phyloP scores from a whole-genome alignment of 2,797 vertebrate genomes.

The Rhabdophis nuchalis region DNA sequence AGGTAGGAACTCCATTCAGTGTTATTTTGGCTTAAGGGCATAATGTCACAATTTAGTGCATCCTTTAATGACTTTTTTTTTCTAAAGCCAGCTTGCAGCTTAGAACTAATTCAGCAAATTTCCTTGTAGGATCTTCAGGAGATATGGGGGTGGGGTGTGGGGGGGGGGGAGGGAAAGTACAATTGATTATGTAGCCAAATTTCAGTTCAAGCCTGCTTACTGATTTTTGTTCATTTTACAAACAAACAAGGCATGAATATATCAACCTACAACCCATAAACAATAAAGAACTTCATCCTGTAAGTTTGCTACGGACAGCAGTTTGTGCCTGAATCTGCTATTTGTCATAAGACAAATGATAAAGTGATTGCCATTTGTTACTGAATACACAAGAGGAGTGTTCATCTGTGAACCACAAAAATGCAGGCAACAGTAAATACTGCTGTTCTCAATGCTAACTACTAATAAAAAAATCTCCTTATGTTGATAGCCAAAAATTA shows the following conservation, averaged over 20 bases:
- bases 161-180: conserved; percentile 53
- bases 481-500: conserved; percentile 52
- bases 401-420: conserved; percentile 74
- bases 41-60: conserved; percentile 80
- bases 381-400: conserved; percentile 76
- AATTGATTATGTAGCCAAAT: conserved; percentile 75
- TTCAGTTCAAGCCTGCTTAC: conserved; percentile 80
- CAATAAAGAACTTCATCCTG: conserved; percentile 87
- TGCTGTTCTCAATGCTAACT: conserved; percentile 67
- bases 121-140: conserved; percentile 75
- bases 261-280: conserved; percentile 84
- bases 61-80: conserved; percentile 73
- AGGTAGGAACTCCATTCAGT: conserved; percentile 71
- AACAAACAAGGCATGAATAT: conserved; percentile 88
- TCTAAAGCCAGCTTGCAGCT: conserved; percentile 71
- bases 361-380: conserved; percentile 85
- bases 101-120: conserved; percentile 77
- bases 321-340: conserved; percentile 82
- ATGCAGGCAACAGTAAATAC: conserved; percentile 72
- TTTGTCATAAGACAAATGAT: conserved; percentile 87
- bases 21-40: conserved; percentile 78
- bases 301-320: conserved; percentile 84
- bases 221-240: conserved; percentile 84
- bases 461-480: conserved; percentile 55
- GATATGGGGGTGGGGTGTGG: conserved; percentile 46